These are phyloP conservation scores for Pterocles orientalis DNA, from an alignment of 2,113 vertebrate genomes.

Conservation along the genomic window DNA sequence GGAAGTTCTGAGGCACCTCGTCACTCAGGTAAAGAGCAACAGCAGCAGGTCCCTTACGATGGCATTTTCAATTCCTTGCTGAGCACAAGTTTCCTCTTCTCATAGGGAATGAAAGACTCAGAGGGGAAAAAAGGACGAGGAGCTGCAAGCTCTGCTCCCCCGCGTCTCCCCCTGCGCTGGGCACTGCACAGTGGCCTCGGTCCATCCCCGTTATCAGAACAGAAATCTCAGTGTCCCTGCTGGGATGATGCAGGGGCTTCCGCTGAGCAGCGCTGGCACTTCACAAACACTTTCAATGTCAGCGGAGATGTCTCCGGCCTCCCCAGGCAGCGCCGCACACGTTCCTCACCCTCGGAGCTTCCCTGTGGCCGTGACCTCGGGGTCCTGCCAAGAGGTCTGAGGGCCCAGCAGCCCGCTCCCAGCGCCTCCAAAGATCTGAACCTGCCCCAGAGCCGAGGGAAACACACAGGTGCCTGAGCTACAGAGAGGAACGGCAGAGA, in stretches of 20 bases:
- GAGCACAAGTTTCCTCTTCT: background rate
- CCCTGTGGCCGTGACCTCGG: background rate
- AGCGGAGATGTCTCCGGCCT: background rate
- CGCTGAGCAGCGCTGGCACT: background rate
- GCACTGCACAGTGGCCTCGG: background rate
- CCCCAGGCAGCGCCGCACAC: background rate
- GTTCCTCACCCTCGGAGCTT: accelerated
- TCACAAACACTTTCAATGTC: background rate
- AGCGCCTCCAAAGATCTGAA: accelerated
- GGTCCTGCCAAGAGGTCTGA: background rate
- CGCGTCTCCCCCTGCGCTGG: no score
- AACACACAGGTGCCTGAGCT: accelerated
- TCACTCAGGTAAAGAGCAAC: background rate
- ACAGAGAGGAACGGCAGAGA: accelerated
- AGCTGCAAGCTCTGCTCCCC: accelerated
- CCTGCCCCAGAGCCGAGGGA: background rate
- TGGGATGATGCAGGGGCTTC: background rate
- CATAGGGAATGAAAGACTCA: background rate
- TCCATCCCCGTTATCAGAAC: background rate
- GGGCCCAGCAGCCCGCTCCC: background rate
- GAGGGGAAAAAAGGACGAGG: background rate
- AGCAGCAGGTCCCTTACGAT: background rate
- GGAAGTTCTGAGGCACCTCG: background rate
- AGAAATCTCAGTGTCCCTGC: constrained; percentile 1
- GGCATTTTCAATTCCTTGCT: background rate